These are phyloP conservation scores for Erpornis zantholeuca DNA, from an alignment of 2,113 vertebrate species.

Conservation along the genomic window DNA sequence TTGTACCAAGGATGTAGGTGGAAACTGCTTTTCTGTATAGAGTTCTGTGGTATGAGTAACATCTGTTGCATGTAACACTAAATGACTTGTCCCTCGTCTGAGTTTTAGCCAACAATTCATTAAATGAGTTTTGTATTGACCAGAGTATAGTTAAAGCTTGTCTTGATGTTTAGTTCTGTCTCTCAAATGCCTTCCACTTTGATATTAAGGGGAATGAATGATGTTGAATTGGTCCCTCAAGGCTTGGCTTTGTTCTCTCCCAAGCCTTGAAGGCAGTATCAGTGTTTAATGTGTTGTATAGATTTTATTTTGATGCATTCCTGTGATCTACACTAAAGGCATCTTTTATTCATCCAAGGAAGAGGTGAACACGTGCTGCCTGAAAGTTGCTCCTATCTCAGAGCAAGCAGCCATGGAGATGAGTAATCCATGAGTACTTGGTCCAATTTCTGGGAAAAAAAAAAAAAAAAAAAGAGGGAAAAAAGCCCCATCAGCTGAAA, in stretches of 20 bases:
- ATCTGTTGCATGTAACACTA: conserved; percentile 60
- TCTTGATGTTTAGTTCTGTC: conserved; percentile 68
- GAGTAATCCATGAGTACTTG: not conserved
- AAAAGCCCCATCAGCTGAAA: conserved; percentile 21
- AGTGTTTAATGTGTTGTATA: conserved; percentile 19
- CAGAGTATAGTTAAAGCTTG: conserved; percentile 79
- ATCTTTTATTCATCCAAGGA: conserved; percentile 23
- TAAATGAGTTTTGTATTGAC: conserved; percentile 57
- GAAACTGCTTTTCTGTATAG: conserved; percentile 51
- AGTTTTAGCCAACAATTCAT: conserved; percentile 36
- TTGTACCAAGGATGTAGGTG: conserved; percentile 38
- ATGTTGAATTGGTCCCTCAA: conserved; percentile 11
- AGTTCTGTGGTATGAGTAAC: conserved; percentile 53
- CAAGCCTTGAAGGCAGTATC: conserved; percentile 20
- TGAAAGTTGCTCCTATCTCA: not conserved
- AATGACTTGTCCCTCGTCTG: conserved; percentile 54
- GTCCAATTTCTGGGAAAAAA: not conserved
- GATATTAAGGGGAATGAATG: conserved; percentile 9
- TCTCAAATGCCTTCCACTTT: conserved; percentile 58
- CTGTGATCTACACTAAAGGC: conserved; percentile 8
- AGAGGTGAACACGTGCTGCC: conserved; percentile 37
- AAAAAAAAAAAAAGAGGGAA: not conserved
- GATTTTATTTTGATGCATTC: conserved; percentile 52
- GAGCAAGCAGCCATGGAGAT: conserved; percentile 2
- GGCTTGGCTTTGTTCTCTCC: conserved; percentile 26